These are phyloP conservation scores for Xestia rhomboidea DNA, from an alignment of 2,888 invertebrate species.

Conservation along the genomic window DNA sequence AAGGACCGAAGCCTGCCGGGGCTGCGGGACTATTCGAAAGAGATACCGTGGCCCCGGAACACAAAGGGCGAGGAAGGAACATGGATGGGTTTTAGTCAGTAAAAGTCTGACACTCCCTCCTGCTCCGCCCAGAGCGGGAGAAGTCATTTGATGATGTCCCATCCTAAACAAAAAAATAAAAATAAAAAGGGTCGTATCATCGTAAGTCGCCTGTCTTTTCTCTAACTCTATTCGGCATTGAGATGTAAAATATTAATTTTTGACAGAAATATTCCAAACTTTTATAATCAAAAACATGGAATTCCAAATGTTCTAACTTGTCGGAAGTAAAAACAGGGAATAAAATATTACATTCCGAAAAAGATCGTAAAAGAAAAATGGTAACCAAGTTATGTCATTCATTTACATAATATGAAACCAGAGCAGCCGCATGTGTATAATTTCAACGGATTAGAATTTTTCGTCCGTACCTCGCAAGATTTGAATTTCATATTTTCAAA, in stretches of 20 bases:
- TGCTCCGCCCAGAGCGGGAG: no score
- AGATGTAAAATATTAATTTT: not conserved
- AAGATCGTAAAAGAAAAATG: constrained; percentile 6
- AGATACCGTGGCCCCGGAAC: no score
- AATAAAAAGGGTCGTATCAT: no score
- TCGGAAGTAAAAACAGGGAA: not conserved
- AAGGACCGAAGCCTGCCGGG: no score
- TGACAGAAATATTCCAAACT: not conserved
- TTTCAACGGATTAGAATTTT: constrained; percentile 6
- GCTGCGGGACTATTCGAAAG: no score
- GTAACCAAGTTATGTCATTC: constrained; percentile 25
- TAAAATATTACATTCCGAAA: not conserved
- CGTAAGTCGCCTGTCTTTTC: no score
- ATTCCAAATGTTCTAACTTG: not conserved
- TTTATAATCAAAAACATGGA: not conserved
- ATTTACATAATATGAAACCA: constrained; percentile 36
- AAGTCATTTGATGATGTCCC: no score
- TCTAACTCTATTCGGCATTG: not conserved
- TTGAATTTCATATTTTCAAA: not conserved
- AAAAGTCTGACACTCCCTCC: no score
- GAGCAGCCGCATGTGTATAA: not conserved
- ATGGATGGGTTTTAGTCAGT: no score
- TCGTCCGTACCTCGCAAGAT: not conserved
- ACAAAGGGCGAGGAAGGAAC: no score
- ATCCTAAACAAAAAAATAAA: no score